Evolutionary conservation across 2,888 invertebrate genomes (phyloP), one percentile per base, ranked within the genome.

Genomic region (Drosophila anomalipes): DNA sequence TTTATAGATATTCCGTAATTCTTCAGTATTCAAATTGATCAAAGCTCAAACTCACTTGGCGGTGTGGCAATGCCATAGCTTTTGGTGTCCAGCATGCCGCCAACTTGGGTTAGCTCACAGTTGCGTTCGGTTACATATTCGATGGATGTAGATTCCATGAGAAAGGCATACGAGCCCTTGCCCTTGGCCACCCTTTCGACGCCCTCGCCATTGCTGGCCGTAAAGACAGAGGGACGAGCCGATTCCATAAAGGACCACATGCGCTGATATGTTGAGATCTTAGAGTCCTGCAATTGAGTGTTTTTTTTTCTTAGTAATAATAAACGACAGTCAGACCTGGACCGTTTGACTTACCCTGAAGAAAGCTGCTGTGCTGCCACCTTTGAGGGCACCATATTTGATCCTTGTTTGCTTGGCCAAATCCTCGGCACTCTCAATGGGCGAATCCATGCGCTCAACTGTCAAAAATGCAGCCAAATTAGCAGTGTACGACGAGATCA

Each of bases 211-310:
- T 98, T 99, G 84, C 95, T 96, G 54, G 95, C 95, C 0, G 97
- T 96, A 92, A 99, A 98, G 0, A 99, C 98, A 0, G 96, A 95
- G 0, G 99, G 98, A 53, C 97, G 95, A 7, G 97, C 96, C 0
- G 97, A 97, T 86, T 96, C 96, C 99, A 99, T 99, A 86, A 97
- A 97, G 0, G 97, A 96, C 97, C 98, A 99, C 98, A 99, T 99
- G 47, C 97, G 95, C 93, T 98, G 97, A 94, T 99, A 99, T 12
- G 97, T 97, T 0, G 97, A 96, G 87, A 98, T 97, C 94, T 98
- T 98, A 1, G 99, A 98, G 90, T 98, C 98, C 97, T 98, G 52
- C 7, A 54, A 61, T 30, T 4, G 16, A 30, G 1, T 16, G 19
- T n/a, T 19, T 33, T 28, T 33, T n/a, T 16, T 37, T 19, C 16